Base-by-base conservation (phyloP, 2,797 vertebrate genomes). In the Pseudochirops cupreus region DNA sequence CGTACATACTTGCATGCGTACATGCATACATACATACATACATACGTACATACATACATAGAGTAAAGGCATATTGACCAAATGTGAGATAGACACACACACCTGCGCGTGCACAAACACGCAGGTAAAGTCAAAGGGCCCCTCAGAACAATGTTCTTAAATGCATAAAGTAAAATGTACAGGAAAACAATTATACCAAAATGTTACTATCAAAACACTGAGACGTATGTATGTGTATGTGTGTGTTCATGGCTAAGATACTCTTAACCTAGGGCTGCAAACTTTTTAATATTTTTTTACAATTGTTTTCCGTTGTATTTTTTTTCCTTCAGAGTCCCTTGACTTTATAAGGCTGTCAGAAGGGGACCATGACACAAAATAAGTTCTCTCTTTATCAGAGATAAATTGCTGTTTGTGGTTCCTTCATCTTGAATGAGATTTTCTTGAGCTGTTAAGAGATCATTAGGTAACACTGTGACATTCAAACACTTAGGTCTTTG, bases 21-120 rank as follows among this genome's bases (percentile, higher is more conserved):
- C 13, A 56, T 14, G 24, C 1, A 55, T 16, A 55, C 1, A 29
- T 58, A 58, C 55, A 55, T 2, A 7, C 13, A 55, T 55, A 55
- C 2, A 55, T 55, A 16, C 14, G 16, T 16, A 55, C 13, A 56
- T 14, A 56, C 1, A 55, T 16, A 55, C 1, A 29, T 58, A 58
- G 0, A 9, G 10, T 58, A 58, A 58, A 58, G 26, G 5, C 39
- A 7, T 4, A 9, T 21, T 74, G 62, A 39, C 67, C 67, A 74
- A 74, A n/a, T 21, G 18, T 74, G 67, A 74, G n/a, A 39, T 9
- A 46, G 46, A 74, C 5, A 39, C 16, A 39, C 16, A 39, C 62
- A 67, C 31, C n/a, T 16, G 14, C 11, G 3, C 33, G 2, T 1
- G 14, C 11, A 1, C 11, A 12, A 5, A 31, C 18, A 31, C 1